Evolutionary conservation across 2,797 vertebrate species (phyloP).

Genomic region (Eupleurogrammus muticus): DNA sequence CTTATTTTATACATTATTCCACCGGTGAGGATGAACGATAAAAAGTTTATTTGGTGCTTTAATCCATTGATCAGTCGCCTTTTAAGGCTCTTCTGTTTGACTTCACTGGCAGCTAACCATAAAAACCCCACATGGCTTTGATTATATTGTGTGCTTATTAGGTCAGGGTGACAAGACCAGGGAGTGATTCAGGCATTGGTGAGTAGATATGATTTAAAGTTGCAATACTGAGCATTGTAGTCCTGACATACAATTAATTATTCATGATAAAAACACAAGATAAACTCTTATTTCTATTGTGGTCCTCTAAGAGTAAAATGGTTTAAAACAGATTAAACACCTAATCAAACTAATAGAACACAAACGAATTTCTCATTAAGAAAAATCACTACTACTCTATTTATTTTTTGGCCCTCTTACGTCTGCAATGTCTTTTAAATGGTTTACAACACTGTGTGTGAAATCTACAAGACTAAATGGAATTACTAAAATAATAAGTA

Average conservation of each 20-base stretch:
- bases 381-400: too few relatives aligned
- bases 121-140: constrained; percentile 7
- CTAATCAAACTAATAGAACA: too few relatives aligned
- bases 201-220: not conserved
- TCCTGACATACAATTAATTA: too few relatives aligned
- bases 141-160: not conserved
- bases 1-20: too few relatives aligned
- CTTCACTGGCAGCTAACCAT: not conserved
- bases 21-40: constrained; percentile 11
- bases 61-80: not conserved
- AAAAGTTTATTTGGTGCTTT: constrained; percentile 3
- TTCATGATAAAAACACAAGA: too few relatives aligned
- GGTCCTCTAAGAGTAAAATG: too few relatives aligned
- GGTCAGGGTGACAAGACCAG: too few relatives aligned
- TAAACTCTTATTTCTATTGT: too few relatives aligned
- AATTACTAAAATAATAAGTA: not conserved
- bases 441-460: not conserved
- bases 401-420: too few relatives aligned
- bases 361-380: not conserved
- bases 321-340: too few relatives aligned
- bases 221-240: too few relatives aligned
- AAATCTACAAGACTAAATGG: not conserved
- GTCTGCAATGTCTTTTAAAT: not conserved
- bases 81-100: not conserved
- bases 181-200: not conserved